Percentiles rank a stretch among this genome's conserved stretches.
phyloP scores from a whole-genome alignment of 1,140 invertebrate species.

The Oryzaephilus surinamensis region DNA sequence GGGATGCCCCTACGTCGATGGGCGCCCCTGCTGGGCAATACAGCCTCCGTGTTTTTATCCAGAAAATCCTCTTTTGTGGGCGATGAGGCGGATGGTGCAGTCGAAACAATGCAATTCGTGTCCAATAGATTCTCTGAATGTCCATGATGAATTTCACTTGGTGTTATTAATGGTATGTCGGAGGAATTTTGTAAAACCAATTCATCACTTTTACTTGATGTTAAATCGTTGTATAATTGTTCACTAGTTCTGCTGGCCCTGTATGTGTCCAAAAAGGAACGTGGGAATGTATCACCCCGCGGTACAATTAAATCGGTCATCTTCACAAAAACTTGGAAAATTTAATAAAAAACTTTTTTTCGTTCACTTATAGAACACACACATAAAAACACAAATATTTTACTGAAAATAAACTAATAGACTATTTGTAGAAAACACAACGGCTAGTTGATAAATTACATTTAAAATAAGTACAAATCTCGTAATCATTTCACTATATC shows the following conservation, averaged over 20 bases:
- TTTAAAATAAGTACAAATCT: no score
- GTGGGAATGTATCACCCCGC: constrained; percentile 34
- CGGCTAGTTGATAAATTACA: no score
- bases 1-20: no score
- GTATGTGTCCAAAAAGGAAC: constrained; percentile 32
- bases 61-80: neutral
- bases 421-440: no score
- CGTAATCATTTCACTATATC: no score
- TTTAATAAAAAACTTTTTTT: no score
- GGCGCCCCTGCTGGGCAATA: constrained; percentile 18
- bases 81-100: constrained; percentile 1
- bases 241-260: constrained; percentile 26
- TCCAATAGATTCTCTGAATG: constrained; percentile 34
- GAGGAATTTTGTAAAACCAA: constrained; percentile 32
- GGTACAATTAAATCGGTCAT: constrained; percentile 34
- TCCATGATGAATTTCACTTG: constrained; percentile 32
- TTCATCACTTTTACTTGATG: constrained; percentile 34
- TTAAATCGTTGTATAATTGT: constrained; percentile 31
- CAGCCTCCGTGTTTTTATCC: constrained; percentile 19
- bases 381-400: no score
- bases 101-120: constrained; percentile 21
- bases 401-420: no score
- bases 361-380: no score
- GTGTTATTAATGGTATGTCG: constrained; percentile 25
- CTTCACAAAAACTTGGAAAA: constrained; percentile 5